Evolutionary conservation across 2,888 invertebrate genomes (phyloP), one percentile per base, ranked within the genome.

Genomic region (Chloroclystis v-ata): DNA sequence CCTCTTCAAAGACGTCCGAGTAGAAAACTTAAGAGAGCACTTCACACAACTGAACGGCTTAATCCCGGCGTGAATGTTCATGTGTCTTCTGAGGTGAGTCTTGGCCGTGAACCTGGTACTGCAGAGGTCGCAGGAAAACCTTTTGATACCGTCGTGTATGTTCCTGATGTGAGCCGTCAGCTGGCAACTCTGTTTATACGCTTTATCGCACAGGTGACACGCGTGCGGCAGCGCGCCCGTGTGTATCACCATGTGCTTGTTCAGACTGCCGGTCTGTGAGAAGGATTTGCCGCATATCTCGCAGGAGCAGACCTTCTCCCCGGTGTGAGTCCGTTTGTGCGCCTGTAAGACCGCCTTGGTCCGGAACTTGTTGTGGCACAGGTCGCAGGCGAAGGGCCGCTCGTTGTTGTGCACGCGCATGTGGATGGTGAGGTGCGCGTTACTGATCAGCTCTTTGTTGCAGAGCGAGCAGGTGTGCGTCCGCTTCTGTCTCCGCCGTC

Each of bases 351-450:
- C 9, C 1, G 28, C 13, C 12, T 28, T 37, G 2, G 26, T 28
- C 1, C 28, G 10, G 12, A 35, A 43, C 5, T 35, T 37, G 7
- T 28, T 43, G 0, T 35, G 16, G 28, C 43, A 43, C 6, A 6
- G 9, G 11, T 37, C 28, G n/a, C 43, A 43, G 1, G 25, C 6
- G n/a, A 24, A 43, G 0, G 43, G 43, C 6, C 28, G 10, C 13
- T 43, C 43, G 12, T 35, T 35, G 4, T 35, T 43, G 12, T 43
- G 43, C 3, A 37, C 35, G n/a, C 33, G 28, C 35, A 42, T 33
- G 9, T 42, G 42, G 1, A 12, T 6, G 0, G 11, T 33, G 9
- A 42, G 5, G 8, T 28, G 33, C 6, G 30, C 30, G 1, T 24
- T 29, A 11, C 39, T 40, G 4, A 20, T n/a, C 11, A 29, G 9